These are phyloP conservation scores for Stigmatopora argus DNA, from an alignment of 2,113 vertebrate genomes.

Conservation along the genomic window DNA sequence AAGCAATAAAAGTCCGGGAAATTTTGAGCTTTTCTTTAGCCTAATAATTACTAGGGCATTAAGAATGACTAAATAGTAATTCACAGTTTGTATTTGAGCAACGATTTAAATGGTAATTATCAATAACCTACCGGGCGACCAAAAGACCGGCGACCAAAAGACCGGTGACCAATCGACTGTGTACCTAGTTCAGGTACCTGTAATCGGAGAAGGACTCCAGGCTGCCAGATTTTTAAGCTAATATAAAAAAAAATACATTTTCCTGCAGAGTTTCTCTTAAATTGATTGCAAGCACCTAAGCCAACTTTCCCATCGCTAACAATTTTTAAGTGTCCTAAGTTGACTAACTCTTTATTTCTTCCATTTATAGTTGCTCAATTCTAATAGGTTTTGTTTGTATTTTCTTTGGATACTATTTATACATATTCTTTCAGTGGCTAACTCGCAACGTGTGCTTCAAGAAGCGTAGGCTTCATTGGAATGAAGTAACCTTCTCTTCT, in stretches of 20 bases:
- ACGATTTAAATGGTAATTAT: too few relatives aligned
- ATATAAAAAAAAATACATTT: not conserved
- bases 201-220: not conserved
- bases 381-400: not conserved
- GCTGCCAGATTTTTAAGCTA: not conserved
- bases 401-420: not conserved
- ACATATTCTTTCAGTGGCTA: constrained; percentile 9
- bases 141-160: too few relatives aligned
- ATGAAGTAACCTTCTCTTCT: constrained; percentile 7
- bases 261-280: too few relatives aligned
- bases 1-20: too few relatives aligned
- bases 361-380: not conserved
- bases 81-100: too few relatives aligned
- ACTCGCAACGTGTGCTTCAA: constrained; percentile 7
- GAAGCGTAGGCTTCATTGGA: constrained; percentile 12
- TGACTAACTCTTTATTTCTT: not conserved
- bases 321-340: not conserved
- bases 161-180: too few relatives aligned
- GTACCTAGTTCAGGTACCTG: constrained; percentile 24
- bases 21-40: too few relatives aligned
- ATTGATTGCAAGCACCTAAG: not conserved
- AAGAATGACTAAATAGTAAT: too few relatives aligned
- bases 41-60: too few relatives aligned
- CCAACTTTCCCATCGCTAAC: not conserved
- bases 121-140: too few relatives aligned